Evolutionary conservation across 2,888 invertebrate genomes (phyloP), one percentile per base, ranked within the genome.

Genomic region (Seladonia tumulorum): DNA sequence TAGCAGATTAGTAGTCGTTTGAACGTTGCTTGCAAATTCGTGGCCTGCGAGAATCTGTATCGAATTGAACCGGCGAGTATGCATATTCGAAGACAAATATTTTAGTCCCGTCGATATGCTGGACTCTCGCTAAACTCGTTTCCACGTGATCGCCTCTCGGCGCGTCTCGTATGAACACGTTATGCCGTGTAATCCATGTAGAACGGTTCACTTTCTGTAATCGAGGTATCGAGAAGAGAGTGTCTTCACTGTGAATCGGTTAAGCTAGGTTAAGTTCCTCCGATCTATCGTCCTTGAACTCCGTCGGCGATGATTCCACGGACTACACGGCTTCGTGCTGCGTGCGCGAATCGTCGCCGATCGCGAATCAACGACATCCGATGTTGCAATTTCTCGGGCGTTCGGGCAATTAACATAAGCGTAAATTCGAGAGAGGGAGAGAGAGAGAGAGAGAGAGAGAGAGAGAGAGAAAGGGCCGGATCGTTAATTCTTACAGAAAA

Each of bases 251-350:
- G 70, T 18, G 81, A 71, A 83, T 86, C 79, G 71, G 81, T 86
- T 78, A 74, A 74, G 85, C 76, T 83, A 75, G 73, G 82, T 74
- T 53, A 73, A 80, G 80, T 79, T 89, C 68, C 79, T 70, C 60
- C 78, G 86, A 88, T 87, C 78, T 81, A 80, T 84, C 87, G 89
- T 84, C 89, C 90, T 91, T 91, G 89, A 91, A 90, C 89, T 87
- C 81, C 39, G 47, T 79, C 18, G 68, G 57, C 71, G 76, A 88
- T 86, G 80, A 83, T 81, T 74, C 71, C 78, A 57, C 79, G 71
- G 63, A 63, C 78, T n/a, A 29, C 16, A 35, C 42, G 77, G 72
- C n/a, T n/a, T n/a, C 39, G 42, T 47, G 45, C 16, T 63, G 29
- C 66, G 57, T 18, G n/a, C 45, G 72, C 53, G 72, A 73, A 39